phyloP scores from a whole-genome alignment of 2,113 vertebrate genomes.

The Tauraco erythrolophus region DNA sequence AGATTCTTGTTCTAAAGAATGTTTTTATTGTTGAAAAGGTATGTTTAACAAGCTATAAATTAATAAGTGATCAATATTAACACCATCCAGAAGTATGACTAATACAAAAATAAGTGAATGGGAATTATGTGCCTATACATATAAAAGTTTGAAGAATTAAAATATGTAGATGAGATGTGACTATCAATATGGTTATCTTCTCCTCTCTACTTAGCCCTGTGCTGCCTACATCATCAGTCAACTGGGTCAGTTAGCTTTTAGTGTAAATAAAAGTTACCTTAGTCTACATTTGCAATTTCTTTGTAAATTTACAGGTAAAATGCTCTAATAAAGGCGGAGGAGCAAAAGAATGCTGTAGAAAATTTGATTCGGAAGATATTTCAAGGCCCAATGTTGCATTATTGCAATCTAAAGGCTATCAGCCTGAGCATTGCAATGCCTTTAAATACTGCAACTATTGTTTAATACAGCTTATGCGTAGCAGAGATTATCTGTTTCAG shows the following conservation, averaged over 20 bases:
- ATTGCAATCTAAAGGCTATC: not conserved
- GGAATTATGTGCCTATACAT: not conserved
- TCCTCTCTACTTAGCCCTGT: not conserved
- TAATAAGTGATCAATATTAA: not conserved
- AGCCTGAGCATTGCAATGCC: not conserved
- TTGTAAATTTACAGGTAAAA: not conserved
- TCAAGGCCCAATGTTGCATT: not conserved
- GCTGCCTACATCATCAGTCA: not conserved
- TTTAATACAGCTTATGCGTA: not conserved
- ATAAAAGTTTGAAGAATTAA: not conserved
- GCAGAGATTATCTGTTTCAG: not conserved
- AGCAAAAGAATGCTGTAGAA: not conserved
- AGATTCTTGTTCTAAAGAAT: not conserved
- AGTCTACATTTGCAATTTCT: not conserved
- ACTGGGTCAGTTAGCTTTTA: not conserved
- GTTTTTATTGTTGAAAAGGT: not conserved
- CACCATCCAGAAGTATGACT: not conserved
- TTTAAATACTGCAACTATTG: not conserved
- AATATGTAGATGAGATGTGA: not conserved
- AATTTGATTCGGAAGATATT: not conserved
- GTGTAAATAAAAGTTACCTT: too few species aligned
- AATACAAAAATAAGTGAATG: not conserved
- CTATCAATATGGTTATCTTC: not conserved
- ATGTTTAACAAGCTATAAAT: not conserved
- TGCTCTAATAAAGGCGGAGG: not conserved